These are phyloP conservation scores for Aphodius granarius DNA, from an alignment of 2,888 invertebrate genomes.

Conservation along the genomic window DNA sequence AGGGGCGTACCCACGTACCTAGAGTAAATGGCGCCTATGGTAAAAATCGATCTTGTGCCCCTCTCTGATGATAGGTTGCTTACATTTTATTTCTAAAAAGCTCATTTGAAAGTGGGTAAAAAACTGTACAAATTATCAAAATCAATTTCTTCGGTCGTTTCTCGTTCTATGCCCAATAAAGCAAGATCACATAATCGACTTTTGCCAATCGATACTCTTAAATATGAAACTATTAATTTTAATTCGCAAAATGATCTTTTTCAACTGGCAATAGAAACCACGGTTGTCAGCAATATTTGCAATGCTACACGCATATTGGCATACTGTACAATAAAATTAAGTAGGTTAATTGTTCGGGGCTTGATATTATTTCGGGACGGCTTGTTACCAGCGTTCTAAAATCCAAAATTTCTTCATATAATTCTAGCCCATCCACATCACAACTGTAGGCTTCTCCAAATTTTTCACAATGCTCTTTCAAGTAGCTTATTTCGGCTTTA, in stretches of 20 bases:
- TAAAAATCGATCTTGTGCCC: not conserved
- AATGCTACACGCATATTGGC: conserved; percentile 16
- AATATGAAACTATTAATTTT: conserved; percentile 4
- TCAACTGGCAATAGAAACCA: conserved; percentile 14
- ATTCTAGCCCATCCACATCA: not conserved
- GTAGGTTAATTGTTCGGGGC: conserved; percentile 15
- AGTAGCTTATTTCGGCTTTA: not conserved
- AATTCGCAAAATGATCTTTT: conserved; percentile 14
- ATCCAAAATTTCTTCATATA: conserved; percentile 2
- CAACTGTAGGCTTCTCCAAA: conserved; percentile 4
- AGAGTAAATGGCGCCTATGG: conserved; percentile 9
- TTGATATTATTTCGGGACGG: conserved; percentile 11
- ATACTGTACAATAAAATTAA: conserved; percentile 17
- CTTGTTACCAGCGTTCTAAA: conserved; percentile 14
- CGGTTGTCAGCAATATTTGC: conserved; percentile 13
- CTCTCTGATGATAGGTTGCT: not conserved
- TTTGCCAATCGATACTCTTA: conserved; percentile 12
- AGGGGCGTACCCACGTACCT: conserved; percentile 1
- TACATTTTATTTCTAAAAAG: not conserved
- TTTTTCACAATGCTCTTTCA: conserved; percentile 6
- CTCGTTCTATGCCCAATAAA: conserved; percentile 15
- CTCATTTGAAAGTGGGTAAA: not conserved
- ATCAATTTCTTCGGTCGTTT: conserved; percentile 19
- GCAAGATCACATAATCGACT: conserved; percentile 15
- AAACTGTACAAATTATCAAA: conserved; percentile 8